A percentile compares a stretch with the other conserved stretches of the same genome.
phyloP scores from a whole-genome alignment of 64 coral and sea anemone species.

The Cladopsammia gracilis region DNA sequence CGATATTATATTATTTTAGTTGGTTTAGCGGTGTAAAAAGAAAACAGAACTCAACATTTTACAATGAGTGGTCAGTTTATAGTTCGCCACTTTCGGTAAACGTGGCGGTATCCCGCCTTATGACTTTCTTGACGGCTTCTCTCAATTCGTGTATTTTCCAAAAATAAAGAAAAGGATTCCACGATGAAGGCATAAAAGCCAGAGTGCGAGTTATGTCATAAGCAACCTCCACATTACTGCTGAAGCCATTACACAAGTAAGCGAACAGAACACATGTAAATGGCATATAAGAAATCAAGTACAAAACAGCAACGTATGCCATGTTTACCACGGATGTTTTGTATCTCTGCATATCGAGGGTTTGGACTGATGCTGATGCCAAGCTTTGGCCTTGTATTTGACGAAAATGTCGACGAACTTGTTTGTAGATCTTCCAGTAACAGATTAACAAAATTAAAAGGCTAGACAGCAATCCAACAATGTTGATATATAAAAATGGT shows the following conservation, averaged over 20 bases:
- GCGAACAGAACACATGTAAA: conserved; percentile 51
- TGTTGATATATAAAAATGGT: conserved; percentile 29
- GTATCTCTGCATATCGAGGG: not conserved
- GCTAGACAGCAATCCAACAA: conserved; percentile 9
- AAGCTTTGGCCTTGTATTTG: not conserved
- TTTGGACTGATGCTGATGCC: not conserved
- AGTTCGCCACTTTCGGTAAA: not conserved
- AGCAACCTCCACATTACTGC: not conserved
- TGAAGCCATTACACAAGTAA: conserved; percentile 13
- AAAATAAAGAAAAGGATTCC: conserved; percentile 59
- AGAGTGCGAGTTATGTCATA: conserved; percentile 57
- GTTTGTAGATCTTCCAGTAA: conserved; percentile 51
- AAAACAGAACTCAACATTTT: no score
- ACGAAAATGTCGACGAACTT: conserved; percentile 21
- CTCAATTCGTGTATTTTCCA: conserved; percentile 59
- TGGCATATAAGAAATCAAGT: conserved; percentile 44
- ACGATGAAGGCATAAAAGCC: conserved; percentile 26
- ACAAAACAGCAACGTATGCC: conserved; percentile 60
- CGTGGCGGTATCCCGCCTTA: not conserved
- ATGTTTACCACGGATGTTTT: conserved; percentile 49
- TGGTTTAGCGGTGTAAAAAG: no score
- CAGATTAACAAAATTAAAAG: conserved; percentile 8
- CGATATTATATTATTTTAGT: no score
- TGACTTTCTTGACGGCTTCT: conserved; percentile 17
- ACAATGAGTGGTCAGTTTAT: not conserved